Evolutionary conservation across 2,113 vertebrate species (phyloP).

Genomic region (Leucopternis melanops): DNA sequence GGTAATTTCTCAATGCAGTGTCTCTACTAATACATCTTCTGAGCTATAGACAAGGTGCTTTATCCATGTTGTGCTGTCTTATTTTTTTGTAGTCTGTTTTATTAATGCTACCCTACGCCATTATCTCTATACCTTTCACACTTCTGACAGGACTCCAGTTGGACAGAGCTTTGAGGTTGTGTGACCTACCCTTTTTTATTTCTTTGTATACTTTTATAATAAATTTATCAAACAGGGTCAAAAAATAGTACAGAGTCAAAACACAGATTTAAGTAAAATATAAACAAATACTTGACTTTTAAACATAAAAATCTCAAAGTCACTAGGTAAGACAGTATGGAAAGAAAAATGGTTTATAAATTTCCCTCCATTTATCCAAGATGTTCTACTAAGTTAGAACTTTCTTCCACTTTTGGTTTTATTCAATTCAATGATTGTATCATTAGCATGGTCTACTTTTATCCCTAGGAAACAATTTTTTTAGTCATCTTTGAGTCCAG

Average conservation of each 20-base stretch:
- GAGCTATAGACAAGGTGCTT: background rate
- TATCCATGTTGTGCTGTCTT: background rate
- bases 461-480: background rate
- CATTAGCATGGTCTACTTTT: background rate
- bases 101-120: background rate
- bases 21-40: background rate
- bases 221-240: background rate
- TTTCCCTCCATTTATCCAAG: background rate
- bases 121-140: background rate
- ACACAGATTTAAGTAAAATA: background rate
- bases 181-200: background rate
- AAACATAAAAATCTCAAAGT: background rate
- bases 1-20: background rate
- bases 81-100: background rate
- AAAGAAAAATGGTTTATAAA: background rate
- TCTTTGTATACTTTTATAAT: background rate
- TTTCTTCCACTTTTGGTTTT: background rate
- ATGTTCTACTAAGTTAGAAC: background rate
- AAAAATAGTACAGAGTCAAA: background rate
- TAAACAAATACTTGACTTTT: background rate
- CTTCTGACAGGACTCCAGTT: background rate
- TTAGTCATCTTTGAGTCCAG: background rate
- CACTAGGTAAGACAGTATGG: background rate
- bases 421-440: background rate
- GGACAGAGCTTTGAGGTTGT: background rate